Percentiles rank a stretch among this genome's conserved stretches.
phyloP scores from a whole-genome alignment of 2,888 invertebrate genomes.

The Molorchus minor region DNA sequence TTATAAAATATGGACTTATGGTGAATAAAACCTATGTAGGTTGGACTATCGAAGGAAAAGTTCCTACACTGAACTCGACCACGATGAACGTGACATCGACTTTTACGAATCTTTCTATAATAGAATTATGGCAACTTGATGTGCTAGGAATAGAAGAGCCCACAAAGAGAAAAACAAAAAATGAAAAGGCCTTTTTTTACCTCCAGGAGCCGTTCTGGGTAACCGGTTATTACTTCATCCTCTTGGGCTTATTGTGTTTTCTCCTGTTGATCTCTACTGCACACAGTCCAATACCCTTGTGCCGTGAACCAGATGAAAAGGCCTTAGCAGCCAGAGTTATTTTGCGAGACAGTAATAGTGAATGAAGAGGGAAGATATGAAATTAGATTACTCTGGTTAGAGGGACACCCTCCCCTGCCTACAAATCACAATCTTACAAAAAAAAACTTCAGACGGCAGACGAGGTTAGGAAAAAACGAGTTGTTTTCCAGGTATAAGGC shows the following conservation, averaged over 20 bases:
- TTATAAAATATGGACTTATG: neutral
- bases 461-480: neutral
- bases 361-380: neutral
- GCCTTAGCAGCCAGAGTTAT: neutral
- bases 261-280: too few relatives aligned
- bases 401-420: neutral
- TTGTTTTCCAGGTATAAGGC: neutral
- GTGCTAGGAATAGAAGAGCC: slow-evolving; percentile 6
- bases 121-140: slow-evolving; percentile 1
- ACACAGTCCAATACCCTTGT: too few relatives aligned
- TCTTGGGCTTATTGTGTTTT: too few relatives aligned
- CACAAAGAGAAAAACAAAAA: neutral
- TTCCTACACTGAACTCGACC: neutral
- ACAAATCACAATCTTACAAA: neutral
- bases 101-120: slow-evolving; percentile 8
- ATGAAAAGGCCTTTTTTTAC: neutral
- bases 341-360: neutral
- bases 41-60: neutral
- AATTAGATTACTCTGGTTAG: neutral
- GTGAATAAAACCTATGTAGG: neutral
- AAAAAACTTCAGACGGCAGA: neutral
- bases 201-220: neutral
- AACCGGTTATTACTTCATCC: too few relatives aligned
- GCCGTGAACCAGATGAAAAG: too few relatives aligned
- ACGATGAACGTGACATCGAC: neutral